These are phyloP conservation scores for Tetranychus truncatus DNA, from an alignment of 2,888 invertebrate species.

Conservation along the genomic window DNA sequence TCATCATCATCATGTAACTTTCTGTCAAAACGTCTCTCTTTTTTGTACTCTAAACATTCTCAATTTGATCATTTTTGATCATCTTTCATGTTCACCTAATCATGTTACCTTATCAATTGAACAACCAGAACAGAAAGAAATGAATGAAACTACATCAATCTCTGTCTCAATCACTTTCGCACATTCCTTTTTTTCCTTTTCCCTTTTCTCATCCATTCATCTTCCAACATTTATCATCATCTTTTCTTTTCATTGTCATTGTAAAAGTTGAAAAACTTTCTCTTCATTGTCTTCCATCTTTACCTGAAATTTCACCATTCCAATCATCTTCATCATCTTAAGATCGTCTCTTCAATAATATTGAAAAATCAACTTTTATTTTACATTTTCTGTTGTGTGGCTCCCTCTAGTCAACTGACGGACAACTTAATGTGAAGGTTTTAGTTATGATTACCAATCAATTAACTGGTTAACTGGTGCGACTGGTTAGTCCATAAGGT, in stretches of 20 bases:
- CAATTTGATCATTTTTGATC: conserved; percentile 1
- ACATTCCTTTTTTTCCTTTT: neutral
- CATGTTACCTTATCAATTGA: conserved; percentile 17
- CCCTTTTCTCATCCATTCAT: neutral
- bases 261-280: neutral
- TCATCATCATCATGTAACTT: neutral
- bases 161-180: neutral
- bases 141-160: neutral
- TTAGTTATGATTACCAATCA: no score
- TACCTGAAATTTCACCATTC: neutral
- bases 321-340: neutral
- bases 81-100: conserved; percentile 21
- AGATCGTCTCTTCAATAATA: no score
- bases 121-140: neutral
- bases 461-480: no score
- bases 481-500: no score
- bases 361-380: no score
- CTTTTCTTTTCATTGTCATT: neutral
- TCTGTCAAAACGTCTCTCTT: neutral
- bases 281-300: neutral
- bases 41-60: neutral
- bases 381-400: no score
- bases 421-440: no score
- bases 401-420: no score
- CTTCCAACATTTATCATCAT: neutral